Evolutionary conservation across 2,113 vertebrate genomes (phyloP), one percentile per base, ranked within the genome.

Genomic region (Embiotoca jacksoni): DNA sequence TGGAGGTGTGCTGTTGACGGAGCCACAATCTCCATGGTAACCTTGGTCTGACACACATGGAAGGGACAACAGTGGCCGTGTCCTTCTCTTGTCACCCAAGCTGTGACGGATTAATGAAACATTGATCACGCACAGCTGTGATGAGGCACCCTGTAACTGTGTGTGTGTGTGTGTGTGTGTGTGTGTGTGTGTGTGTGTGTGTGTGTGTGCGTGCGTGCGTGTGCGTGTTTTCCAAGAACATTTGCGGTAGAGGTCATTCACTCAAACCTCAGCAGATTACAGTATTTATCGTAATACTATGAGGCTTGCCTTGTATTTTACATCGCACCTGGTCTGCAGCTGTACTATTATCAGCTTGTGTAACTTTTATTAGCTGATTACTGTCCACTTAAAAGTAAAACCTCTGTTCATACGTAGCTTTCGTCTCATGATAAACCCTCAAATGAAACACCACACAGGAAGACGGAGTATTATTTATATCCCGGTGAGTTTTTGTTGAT

Each of bases 81-180:
- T 79, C 76, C 84, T 87, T 72, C 72, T 90, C 78, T 78, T 82
- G 88, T 88, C 88, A 89, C 88, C 85, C 83, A 89, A 91, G 85
- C 87, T 85, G 89, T 82, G 87, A 89, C 36, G 52, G 73, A 84
- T 78, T 91, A 82, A 94, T 95, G 73, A 94, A 95, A 94, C 83
- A 90, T 94, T 93, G 72, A 94, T 93, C 64, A 71, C 58, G 76
- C 82, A 77, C 72, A 72, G 83, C 82, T 80, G 72, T 60, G 56
- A 84, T 64, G 61, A 82, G 60, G 47, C 61, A 23, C 44, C 32
- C n/a, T 73, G 30, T 33, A 36, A 55, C 52, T 50, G 46, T 69
- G 65, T 53, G n/a, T 54, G 55, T 66, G 50, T 57, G 62, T 62
- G n/a, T 67, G 57, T 62, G 37, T n/a, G 32, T 61, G 44, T 15